Percentiles rank a stretch among this genome's conserved stretches.
These are phyloP conservation scores for Isurus oxyrinchus DNA, from an alignment of 2,113 vertebrate species.

Conservation along the genomic window DNA sequence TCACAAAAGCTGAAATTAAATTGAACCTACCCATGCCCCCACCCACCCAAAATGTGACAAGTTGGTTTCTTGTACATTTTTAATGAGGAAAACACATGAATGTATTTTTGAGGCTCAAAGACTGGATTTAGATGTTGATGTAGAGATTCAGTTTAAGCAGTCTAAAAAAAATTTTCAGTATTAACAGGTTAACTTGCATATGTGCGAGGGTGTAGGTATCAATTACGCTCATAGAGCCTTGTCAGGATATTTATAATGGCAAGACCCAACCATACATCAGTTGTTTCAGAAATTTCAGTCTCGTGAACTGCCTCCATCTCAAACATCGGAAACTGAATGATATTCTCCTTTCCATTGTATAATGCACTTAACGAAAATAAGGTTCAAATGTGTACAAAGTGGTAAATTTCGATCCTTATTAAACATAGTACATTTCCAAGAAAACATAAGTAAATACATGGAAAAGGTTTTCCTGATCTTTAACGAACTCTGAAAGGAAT, in stretches of 20 bases:
- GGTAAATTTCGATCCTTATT: no score
- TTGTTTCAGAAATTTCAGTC: not conserved
- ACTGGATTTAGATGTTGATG: not conserved
- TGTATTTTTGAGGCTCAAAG: not conserved
- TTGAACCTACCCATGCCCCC: not conserved
- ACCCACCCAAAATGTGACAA: not conserved
- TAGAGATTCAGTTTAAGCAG: not conserved
- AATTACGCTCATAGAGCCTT: not conserved
- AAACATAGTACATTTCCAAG: not conserved
- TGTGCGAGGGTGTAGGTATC: not conserved
- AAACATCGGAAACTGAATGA: not conserved
- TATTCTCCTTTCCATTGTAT: not conserved
- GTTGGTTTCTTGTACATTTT: not conserved
- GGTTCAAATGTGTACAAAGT: not conserved
- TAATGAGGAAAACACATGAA: not conserved
- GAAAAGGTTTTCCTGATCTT: not conserved
- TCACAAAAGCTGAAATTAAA: not conserved
- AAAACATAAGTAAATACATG: not conserved
- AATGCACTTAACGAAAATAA: not conserved
- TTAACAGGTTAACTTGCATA: not conserved
- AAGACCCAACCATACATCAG: not conserved
- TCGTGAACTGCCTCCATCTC: not conserved
- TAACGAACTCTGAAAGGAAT: not conserved
- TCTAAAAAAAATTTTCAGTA: not conserved
- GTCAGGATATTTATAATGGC: not conserved